These are phyloP conservation scores for Lumbricus terrestris DNA, from an alignment of 2,888 invertebrate species.

Conservation along the genomic window DNA sequence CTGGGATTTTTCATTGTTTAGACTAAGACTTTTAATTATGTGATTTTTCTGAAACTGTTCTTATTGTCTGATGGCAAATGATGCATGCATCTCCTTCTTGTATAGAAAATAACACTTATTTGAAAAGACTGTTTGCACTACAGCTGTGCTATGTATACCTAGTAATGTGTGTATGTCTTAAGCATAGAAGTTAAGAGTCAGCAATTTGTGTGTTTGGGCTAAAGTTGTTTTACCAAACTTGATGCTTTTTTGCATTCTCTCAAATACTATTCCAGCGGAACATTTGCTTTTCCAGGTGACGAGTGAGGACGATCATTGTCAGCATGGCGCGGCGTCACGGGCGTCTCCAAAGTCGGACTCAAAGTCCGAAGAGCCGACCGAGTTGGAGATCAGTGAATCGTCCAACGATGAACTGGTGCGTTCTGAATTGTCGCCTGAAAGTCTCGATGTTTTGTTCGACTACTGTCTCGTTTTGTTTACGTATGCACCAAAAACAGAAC, in stretches of 20 bases:
- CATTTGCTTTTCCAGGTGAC: neutral
- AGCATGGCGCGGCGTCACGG: neutral
- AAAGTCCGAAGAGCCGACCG: neutral
- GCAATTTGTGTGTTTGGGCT: neutral
- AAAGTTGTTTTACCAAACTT: neutral
- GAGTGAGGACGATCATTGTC: neutral
- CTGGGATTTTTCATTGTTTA: neutral
- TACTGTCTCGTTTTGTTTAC: neutral
- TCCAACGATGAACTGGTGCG: slow-evolving; percentile 14
- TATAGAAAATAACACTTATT: neutral
- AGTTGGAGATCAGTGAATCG: neutral
- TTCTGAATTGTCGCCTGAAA: neutral
- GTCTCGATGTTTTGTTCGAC: neutral
- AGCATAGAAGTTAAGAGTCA: neutral
- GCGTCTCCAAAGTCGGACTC: neutral
- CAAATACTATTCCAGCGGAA: neutral
- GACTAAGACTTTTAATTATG: neutral
- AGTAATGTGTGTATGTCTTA: neutral
- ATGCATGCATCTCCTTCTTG: neutral
- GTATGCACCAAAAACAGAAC: too few species aligned
- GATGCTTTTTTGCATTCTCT: neutral
- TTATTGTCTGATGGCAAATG: neutral
- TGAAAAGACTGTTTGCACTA: too few species aligned
- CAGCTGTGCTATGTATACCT: neutral
- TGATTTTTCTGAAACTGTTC: neutral